phyloP scores from a whole-genome alignment of 2,888 invertebrate genomes.

The Cecidostiba fungosa region DNA sequence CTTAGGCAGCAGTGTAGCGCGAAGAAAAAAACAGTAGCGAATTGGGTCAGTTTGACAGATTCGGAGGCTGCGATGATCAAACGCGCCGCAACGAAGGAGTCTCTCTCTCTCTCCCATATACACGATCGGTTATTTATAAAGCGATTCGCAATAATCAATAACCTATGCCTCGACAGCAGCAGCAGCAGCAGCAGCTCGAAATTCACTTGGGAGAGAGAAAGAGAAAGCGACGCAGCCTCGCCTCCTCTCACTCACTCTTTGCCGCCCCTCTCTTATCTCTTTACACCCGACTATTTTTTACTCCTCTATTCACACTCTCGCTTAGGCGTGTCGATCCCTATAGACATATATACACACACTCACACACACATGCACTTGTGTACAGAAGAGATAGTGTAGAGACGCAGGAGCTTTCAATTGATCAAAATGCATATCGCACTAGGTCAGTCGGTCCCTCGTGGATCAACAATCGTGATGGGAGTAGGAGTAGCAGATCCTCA shows the following conservation, averaged over 20 bases:
- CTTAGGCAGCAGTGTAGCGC: background rate
- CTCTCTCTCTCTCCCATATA: conserved; percentile 66
- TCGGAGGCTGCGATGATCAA: conserved; percentile 35
- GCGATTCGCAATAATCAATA: conserved; percentile 79
- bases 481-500: background rate
- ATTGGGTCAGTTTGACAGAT: conserved; percentile 17
- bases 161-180: conserved; percentile 70
- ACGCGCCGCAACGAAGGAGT: background rate
- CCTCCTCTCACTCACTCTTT: conserved; percentile 40
- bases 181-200: conserved; percentile 66
- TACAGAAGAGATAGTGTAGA: background rate
- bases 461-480: background rate
- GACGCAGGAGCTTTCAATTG: background rate
- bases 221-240: conserved; percentile 39
- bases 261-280: conserved; percentile 55
- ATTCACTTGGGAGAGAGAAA: conserved; percentile 68
- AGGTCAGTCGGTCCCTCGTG: conserved; percentile 7
- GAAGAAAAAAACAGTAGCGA: background rate
- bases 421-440: background rate
- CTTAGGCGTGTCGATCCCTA: conserved; percentile 5
- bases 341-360: too few species aligned
- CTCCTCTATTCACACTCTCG: background rate
- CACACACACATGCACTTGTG: background rate
- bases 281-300: background rate
- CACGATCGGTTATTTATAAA: conserved; percentile 79